Conservation (phyloP, 2,113 vertebrate species). For the Myxocyprinus asiaticus region DNA sequence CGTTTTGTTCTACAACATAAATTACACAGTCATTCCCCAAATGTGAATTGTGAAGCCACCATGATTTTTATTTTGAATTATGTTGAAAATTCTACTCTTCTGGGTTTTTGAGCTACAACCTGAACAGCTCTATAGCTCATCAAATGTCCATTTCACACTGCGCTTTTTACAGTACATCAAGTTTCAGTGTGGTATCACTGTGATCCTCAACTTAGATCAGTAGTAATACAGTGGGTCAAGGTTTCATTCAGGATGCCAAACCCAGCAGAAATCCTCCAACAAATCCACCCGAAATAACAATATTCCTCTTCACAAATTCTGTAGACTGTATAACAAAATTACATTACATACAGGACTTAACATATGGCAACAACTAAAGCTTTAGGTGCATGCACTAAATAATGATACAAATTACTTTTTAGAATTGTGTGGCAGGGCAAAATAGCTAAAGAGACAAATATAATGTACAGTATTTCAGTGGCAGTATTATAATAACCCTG, state of each 20-base stretch:
- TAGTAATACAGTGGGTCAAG: conserved; percentile 29
- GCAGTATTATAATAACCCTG: too few species aligned
- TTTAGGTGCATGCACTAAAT: neutral
- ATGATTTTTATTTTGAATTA: too few species aligned
- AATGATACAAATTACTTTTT: neutral
- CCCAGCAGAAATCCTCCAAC: conserved; percentile 96
- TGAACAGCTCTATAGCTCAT: neutral
- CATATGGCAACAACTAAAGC: neutral
- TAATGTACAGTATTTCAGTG: too few species aligned
- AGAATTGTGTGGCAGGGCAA: neutral
- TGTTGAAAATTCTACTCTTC: too few species aligned
- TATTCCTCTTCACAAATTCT: conserved; percentile 97
- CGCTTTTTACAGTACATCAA: neutral
- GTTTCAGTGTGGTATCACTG: neutral
- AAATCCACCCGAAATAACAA: conserved; percentile 93
- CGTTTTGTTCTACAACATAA: too few species aligned
- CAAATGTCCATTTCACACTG: conserved; percentile 19
- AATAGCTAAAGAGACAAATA: too few species aligned
- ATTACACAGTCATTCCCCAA: too few species aligned
- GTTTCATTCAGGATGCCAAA: conserved; percentile 84
- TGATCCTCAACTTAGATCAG: conserved; percentile 16
- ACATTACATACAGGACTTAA: neutral
- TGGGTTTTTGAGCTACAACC: too few species aligned
- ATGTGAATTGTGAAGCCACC: too few species aligned
- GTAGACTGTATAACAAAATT: conserved; percentile 81